A percentile compares a stretch with the other conserved stretches of the same genome.
Conservation (phyloP, 2,113 vertebrate genomes). For the Anser brachyrhynchus region DNA sequence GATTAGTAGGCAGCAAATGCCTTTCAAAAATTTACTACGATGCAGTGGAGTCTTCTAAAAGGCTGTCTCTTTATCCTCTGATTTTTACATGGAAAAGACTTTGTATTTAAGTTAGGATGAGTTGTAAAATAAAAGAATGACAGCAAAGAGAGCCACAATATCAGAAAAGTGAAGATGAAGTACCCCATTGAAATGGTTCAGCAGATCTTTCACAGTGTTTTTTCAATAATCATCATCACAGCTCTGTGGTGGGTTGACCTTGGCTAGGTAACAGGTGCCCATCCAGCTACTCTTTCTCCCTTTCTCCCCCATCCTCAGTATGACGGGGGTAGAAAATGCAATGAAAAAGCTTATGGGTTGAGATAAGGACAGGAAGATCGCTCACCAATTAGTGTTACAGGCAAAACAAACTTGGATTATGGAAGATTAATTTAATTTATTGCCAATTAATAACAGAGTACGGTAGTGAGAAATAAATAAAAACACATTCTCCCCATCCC, state of each 20-base stretch:
- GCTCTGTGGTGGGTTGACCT: no score
- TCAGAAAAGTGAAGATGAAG: neutral
- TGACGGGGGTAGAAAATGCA: neutral
- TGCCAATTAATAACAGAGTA: neutral
- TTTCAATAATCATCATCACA: conserved; percentile 2
- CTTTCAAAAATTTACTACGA: neutral
- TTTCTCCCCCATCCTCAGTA: neutral
- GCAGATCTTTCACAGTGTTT: neutral
- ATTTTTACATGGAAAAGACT: neutral
- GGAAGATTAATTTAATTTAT: neutral
- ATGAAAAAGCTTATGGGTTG: neutral
- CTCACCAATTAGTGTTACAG: neutral
- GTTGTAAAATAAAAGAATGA: neutral
- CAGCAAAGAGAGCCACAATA: neutral
- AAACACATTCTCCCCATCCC: no score
- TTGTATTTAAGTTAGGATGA: neutral
- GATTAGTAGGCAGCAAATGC: neutral
- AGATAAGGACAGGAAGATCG: neutral
- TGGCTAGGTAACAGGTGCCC: neutral
- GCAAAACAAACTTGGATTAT: neutral
- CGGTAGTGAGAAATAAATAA: neutral
- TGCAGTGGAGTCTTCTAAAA: neutral
- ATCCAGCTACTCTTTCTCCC: neutral
- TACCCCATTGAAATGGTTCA: neutral
- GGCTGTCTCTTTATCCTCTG: neutral